Evolutionary conservation across 2,888 invertebrate species (phyloP).

Genomic region (Diarsia rubi): DNA sequence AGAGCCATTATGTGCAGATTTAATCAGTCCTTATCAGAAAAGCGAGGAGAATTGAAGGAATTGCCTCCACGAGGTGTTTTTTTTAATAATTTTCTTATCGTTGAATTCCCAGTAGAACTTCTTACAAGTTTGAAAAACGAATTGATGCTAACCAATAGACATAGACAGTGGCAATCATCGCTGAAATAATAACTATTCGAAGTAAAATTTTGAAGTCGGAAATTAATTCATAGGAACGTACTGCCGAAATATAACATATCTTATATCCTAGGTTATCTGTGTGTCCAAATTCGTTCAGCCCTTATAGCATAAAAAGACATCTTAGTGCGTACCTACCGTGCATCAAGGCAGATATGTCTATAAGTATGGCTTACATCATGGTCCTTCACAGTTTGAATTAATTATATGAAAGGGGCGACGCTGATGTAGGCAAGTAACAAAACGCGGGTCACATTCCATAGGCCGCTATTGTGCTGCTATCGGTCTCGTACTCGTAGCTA

Average conservation of each 20-base stretch:
- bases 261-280: background rate
- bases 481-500: constrained; percentile 80
- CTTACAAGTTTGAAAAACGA: background rate
- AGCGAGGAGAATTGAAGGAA: background rate
- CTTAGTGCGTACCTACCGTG: background rate
- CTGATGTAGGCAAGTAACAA: constrained; percentile 71
- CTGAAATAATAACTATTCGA: background rate
- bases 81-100: constrained; percentile 7
- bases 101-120: background rate
- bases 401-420: constrained; percentile 63
- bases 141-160: background rate
- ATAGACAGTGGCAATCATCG: background rate
- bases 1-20: background rate
- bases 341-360: background rate
- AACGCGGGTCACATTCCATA: constrained; percentile 86
- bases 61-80: background rate
- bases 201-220: background rate
- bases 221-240: background rate
- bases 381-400: constrained; percentile 55
- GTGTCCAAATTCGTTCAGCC: no score
- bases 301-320: background rate
- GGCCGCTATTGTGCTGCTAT: constrained; percentile 86
- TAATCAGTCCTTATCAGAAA: constrained; percentile 8
- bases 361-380: constrained; percentile 19
- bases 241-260: background rate